These are phyloP conservation scores for Sycophila sp. DNA, from an alignment of 1,140 invertebrate genomes.

Conservation along the genomic window DNA sequence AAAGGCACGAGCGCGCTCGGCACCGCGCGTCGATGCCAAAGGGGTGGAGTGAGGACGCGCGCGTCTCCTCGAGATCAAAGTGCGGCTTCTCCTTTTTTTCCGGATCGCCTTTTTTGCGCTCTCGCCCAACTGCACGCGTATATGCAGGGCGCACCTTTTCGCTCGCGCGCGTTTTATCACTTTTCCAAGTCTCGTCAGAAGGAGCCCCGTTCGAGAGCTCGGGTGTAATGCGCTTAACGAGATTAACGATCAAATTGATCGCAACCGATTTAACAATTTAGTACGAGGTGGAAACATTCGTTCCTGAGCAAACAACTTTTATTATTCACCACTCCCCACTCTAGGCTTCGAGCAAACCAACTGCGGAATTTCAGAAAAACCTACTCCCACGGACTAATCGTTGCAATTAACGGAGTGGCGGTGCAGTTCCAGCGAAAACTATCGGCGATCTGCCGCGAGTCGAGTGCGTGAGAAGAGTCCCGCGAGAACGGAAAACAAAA, in stretches of 20 bases:
- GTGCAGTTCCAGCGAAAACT: not conserved
- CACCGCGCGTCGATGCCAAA: conserved; percentile 2
- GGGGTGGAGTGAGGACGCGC: not conserved
- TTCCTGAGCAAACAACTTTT: too few relatives aligned
- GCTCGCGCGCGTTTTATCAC: not conserved
- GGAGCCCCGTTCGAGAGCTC: too few relatives aligned
- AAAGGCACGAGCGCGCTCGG: too few relatives aligned
- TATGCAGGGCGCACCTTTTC: not conserved
- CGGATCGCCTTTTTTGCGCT: not conserved
- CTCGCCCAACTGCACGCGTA: not conserved
- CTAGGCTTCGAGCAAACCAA: too few relatives aligned
- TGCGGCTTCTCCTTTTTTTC: conserved; percentile 10
- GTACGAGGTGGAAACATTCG: too few relatives aligned
- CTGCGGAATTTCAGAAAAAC: too few relatives aligned
- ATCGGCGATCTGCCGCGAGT: not conserved
- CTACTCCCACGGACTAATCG: too few relatives aligned
- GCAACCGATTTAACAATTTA: too few relatives aligned
- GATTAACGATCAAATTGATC: too few relatives aligned
- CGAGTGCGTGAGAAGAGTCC: not conserved
- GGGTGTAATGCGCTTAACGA: too few relatives aligned
- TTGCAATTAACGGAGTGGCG: not conserved
- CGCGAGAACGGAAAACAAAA: not conserved
- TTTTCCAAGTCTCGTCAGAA: not conserved
- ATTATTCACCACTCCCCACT: too few relatives aligned
- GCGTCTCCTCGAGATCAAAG: conserved; percentile 27